These are phyloP conservation scores for Macroramphosus scolopax DNA, from an alignment of 2,797 vertebrate genomes.

Conservation along the genomic window DNA sequence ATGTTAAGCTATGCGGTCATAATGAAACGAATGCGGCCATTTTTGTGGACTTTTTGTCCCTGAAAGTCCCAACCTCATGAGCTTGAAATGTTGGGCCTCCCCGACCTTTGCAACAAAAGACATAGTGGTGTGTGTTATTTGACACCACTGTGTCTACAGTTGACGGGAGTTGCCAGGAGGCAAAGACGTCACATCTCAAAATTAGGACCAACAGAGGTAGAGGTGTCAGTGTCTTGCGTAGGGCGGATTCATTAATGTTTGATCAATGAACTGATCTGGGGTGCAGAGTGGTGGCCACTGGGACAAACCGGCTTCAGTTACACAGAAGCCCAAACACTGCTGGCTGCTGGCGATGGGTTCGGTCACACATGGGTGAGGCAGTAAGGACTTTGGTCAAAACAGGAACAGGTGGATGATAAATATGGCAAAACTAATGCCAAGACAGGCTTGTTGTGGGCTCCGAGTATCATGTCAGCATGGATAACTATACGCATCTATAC, in stretches of 20 bases:
- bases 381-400: slow-evolving; percentile 24
- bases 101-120: too few species aligned
- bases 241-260: slow-evolving; percentile 66
- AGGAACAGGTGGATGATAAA: slow-evolving; percentile 11
- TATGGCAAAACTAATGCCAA: slow-evolving; percentile 1
- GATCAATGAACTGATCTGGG: slow-evolving; percentile 55
- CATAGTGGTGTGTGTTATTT: too few species aligned
- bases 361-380: slow-evolving; percentile 19
- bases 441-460: too few species aligned
- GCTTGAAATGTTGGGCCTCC: too few species aligned
- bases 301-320: slow-evolving; percentile 45
- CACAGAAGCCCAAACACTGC: slow-evolving; percentile 23
- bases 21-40: too few species aligned
- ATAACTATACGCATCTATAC: too few species aligned
- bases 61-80: too few species aligned
- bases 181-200: slow-evolving; percentile 27
- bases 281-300: slow-evolving; percentile 41
- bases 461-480: background rate
- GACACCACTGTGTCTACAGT: too few species aligned
- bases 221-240: slow-evolving; percentile 53
- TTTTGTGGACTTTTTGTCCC: too few species aligned
- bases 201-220: slow-evolving; percentile 32
- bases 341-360: slow-evolving; percentile 7
- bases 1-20: too few species aligned
- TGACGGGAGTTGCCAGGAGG: slow-evolving; percentile 19